Evolutionary conservation across 2,797 vertebrate genomes (phyloP).

Genomic region (Sphenodon punctatus): DNA sequence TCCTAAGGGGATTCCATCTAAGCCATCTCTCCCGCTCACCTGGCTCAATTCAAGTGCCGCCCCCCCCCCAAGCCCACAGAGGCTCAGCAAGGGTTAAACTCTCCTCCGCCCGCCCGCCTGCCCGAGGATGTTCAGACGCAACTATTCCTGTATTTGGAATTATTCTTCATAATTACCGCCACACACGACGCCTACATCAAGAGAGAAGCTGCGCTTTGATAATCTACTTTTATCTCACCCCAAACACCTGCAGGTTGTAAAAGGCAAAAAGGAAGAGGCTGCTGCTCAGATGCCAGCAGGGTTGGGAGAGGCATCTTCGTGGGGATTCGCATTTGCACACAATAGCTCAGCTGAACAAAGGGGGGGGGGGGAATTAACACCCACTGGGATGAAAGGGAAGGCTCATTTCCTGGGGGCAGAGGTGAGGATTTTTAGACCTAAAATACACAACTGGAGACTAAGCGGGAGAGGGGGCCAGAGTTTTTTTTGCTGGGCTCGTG

Average conservation of each 20-base stretch:
- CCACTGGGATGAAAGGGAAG: constrained; percentile 32
- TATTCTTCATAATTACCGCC: constrained; percentile 78
- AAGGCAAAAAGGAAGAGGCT: constrained; percentile 65
- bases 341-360: constrained; percentile 57
- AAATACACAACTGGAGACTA: no score
- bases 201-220: constrained; percentile 78
- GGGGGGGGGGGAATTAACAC: constrained; percentile 37
- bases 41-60: constrained; percentile 30
- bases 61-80: background rate
- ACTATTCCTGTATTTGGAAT: constrained; percentile 68
- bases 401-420: background rate
- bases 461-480: no score
- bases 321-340: constrained; percentile 50
- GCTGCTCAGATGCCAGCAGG: constrained; percentile 53
- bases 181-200: constrained; percentile 81
- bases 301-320: constrained; percentile 69
- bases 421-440: no score
- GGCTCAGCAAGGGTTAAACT: constrained; percentile 45
- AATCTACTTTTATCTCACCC: constrained; percentile 80
- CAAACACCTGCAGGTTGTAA: constrained; percentile 79
- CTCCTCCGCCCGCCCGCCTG: no score
- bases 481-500: no score
- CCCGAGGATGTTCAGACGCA: no score
- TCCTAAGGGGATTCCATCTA: no score
- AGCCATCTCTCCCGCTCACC: constrained; percentile 43